A percentile compares a stretch with the other conserved stretches of the same genome.
Conservation (phyloP, 2,113 vertebrate genomes). For the Camelus bactrianus region DNA sequence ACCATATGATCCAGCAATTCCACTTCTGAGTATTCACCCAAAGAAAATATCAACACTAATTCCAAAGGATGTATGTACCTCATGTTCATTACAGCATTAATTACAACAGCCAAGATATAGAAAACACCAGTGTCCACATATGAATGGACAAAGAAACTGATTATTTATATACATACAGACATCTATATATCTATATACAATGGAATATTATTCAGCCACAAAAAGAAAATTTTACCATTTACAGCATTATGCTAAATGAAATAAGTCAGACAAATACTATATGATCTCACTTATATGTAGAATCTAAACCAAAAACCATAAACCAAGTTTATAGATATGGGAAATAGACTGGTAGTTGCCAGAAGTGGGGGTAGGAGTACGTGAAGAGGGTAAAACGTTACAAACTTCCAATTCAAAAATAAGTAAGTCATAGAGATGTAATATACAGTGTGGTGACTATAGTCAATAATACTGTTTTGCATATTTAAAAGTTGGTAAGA, state of each 20-base stretch:
- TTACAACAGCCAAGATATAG: not conserved
- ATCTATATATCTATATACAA: not conserved
- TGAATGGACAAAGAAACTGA: not conserved
- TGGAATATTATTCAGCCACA: not conserved
- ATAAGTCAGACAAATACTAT: not conserved
- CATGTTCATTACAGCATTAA: not conserved
- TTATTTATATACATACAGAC: not conserved
- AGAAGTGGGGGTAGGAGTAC: not conserved
- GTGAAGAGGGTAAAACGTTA: not conserved
- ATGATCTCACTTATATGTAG: not conserved
- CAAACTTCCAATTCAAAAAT: not conserved
- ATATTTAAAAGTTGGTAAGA: not conserved
- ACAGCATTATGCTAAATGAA: not conserved
- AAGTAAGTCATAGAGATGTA: not conserved
- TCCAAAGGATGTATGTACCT: not conserved
- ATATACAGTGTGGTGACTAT: not conserved
- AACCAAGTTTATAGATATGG: not conserved
- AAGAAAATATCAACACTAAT: not conserved
- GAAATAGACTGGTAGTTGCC: not conserved
- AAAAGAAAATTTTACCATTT: not conserved
- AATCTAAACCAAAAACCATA: not conserved
- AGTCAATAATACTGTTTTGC: not conserved
- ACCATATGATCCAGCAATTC: not conserved
- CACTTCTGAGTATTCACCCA: not conserved
- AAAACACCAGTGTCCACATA: not conserved